Conservation (phyloP, 2,113 vertebrate genomes). For the Nymphicus hollandicus region DNA sequence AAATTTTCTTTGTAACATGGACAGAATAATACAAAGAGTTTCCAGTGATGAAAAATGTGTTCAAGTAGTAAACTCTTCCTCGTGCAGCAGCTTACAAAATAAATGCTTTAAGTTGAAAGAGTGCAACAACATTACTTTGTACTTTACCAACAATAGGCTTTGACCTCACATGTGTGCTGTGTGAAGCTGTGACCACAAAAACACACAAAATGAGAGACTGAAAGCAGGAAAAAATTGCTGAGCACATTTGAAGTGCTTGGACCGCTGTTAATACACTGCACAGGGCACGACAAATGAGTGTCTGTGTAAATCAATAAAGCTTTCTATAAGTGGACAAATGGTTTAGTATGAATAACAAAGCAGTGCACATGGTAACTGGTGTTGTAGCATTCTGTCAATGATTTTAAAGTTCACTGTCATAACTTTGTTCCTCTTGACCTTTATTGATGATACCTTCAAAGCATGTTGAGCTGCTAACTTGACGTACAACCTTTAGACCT, state of each 20-base stretch:
- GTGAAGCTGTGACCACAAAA: neutral
- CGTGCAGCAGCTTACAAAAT: neutral
- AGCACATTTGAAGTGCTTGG: slow-evolving; percentile 43
- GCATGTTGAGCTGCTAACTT: slow-evolving; percentile 64
- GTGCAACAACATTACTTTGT: neutral
- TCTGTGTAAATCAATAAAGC: slow-evolving; percentile 74
- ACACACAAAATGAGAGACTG: neutral
- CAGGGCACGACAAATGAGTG: slow-evolving; percentile 69
- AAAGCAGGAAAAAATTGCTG: slow-evolving; percentile 25
- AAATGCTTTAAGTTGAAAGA: neutral
- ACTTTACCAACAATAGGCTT: neutral
- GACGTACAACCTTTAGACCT: slow-evolving; percentile 60
- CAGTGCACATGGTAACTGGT: slow-evolving; percentile 1
- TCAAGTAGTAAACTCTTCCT: neutral
- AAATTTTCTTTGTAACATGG: neutral
- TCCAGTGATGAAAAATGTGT: neutral
- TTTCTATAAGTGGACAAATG: slow-evolving; percentile 60
- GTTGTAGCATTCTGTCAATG: slow-evolving; percentile 60
- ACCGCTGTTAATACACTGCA: slow-evolving; percentile 59
- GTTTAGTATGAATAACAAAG: slow-evolving; percentile 67
- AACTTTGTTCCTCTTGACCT: slow-evolving; percentile 78
- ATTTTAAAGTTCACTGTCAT: slow-evolving; percentile 79
- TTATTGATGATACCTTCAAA: slow-evolving; percentile 70
- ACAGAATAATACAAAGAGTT: neutral
- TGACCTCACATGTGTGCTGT: neutral